Evolutionary conservation across 2,113 vertebrate species (phyloP).

Genomic region (Hyaena hyaena): DNA sequence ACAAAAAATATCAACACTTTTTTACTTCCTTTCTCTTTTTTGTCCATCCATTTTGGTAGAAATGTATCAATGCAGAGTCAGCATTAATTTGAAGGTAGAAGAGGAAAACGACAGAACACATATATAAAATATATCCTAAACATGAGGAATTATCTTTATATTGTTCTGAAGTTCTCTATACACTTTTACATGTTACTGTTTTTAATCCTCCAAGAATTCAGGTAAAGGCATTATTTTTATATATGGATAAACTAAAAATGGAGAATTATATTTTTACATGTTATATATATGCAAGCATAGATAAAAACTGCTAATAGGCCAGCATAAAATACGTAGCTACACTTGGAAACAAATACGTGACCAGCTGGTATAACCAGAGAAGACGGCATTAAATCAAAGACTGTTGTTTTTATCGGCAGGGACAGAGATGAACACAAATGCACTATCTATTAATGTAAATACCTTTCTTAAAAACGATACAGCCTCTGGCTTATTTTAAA

Average conservation of each 20-base stretch:
- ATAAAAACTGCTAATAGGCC: not conserved
- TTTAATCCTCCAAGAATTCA: not conserved
- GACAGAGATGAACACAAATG: not conserved
- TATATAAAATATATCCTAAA: not conserved
- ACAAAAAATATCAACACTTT: not conserved
- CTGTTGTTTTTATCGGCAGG: not conserved
- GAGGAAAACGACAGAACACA: not conserved
- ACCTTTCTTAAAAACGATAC: slow-evolving; percentile 11
- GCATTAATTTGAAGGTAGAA: not conserved
- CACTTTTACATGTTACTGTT: not conserved
- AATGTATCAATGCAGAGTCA: not conserved
- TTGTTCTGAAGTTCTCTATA: not conserved
- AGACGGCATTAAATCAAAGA: not conserved
- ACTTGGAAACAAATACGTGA: not conserved
- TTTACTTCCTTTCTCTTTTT: not conserved
- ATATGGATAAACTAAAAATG: not conserved
- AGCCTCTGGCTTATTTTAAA: not conserved
- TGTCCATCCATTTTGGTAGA: not conserved
- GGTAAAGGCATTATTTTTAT: not conserved
- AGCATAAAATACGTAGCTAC: not conserved
- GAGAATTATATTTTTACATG: not conserved
- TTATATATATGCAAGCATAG: not conserved
- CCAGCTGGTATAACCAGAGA: not conserved
- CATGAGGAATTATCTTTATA: not conserved
- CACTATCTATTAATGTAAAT: not conserved